phyloP scores from a whole-genome alignment of 2,797 vertebrate genomes.

The Pipistrellus pygmaeus region DNA sequence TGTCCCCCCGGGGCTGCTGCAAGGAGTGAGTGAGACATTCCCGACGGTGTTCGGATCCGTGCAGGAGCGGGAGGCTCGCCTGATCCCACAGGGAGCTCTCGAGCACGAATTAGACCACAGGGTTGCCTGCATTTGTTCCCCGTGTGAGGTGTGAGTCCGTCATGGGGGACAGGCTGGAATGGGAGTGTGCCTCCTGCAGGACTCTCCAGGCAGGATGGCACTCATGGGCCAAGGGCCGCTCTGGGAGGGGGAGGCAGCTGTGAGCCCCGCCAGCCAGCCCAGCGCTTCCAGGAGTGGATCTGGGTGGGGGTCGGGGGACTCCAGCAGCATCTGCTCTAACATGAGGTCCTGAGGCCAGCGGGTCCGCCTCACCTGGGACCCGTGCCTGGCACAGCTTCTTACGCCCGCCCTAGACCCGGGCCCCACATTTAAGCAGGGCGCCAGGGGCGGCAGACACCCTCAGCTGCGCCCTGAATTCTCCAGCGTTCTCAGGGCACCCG shows the following conservation, averaged over 20 bases:
- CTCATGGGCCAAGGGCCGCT: not conserved
- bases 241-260: not conserved
- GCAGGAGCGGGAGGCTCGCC: not conserved
- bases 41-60: not conserved
- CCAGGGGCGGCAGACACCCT: fast-evolving
- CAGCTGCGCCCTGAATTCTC: not conserved
- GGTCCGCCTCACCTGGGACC: not conserved
- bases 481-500: fast-evolving
- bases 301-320: no score
- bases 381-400: not conserved
- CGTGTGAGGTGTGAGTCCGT: not conserved
- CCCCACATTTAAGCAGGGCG: not conserved
- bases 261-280: not conserved
- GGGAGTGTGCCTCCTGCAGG: not conserved
- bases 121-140: not conserved
- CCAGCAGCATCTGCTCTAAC: not conserved
- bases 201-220: not conserved
- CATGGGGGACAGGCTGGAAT: not conserved
- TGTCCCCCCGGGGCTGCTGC: not conserved
- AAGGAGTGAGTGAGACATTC: not conserved
- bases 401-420: not conserved
- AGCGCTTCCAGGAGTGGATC: not conserved
- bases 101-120: not conserved
- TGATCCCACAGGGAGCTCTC: not conserved
- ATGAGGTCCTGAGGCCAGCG: not conserved